Evolutionary conservation across 2,888 invertebrate species (phyloP).

Genomic region (Pharmacophagus antenor): DNA sequence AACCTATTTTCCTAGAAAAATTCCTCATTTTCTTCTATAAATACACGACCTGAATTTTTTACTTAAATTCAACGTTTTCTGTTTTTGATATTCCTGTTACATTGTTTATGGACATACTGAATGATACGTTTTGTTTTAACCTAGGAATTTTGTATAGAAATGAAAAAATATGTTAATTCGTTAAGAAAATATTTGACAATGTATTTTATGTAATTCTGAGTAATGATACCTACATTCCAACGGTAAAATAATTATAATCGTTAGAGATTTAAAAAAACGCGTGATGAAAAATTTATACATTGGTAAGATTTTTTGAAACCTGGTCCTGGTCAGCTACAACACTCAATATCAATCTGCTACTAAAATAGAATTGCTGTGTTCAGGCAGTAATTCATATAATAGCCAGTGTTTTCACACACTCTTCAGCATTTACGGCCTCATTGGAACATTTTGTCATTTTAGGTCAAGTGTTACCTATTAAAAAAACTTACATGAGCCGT

Average conservation of each 20-base stretch:
- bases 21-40: not conserved
- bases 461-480: too few relatives aligned
- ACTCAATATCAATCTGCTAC: not conserved
- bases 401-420: not conserved
- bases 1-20: conserved; percentile 18
- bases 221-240: too few relatives aligned
- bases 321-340: not conserved
- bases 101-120: not conserved
- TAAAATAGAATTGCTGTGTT: not conserved
- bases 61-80: conserved; percentile 14
- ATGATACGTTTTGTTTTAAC: not conserved
- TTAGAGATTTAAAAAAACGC: too few relatives aligned
- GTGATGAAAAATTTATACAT: too few relatives aligned
- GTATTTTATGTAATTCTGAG: too few relatives aligned
- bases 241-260: too few relatives aligned
- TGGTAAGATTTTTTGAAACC: not conserved
- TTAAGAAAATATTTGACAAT: too few relatives aligned
- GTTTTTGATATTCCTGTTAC: conserved; percentile 4
- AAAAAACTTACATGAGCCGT: not conserved
- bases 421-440: not conserved
- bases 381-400: not conserved
- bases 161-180: not conserved
- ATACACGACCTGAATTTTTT: conserved; percentile 26
- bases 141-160: not conserved
- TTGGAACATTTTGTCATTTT: too few relatives aligned